Evolutionary conservation across 2,113 vertebrate genomes (phyloP).

Genomic region (Pipra filicauda): DNA sequence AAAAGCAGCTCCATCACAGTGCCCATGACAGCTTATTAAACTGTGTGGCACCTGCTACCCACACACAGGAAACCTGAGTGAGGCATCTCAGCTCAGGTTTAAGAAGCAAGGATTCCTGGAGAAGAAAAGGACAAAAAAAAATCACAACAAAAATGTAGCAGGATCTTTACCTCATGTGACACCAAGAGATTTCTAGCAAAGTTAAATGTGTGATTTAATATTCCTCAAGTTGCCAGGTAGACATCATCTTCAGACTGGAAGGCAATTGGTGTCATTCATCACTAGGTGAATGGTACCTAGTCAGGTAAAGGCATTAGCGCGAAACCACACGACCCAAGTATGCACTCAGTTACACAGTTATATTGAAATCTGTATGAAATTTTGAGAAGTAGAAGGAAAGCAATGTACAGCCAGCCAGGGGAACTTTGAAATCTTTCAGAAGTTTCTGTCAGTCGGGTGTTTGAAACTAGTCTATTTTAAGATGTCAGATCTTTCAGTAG

Average conservation of each 20-base stretch:
- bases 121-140: background rate
- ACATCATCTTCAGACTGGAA: background rate
- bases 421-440: background rate
- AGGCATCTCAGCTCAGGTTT: background rate
- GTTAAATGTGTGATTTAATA: background rate
- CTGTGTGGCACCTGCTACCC: constrained; percentile 4
- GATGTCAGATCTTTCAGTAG: background rate
- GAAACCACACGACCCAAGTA: background rate
- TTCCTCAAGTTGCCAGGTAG: background rate
- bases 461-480: background rate
- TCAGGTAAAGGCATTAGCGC: background rate
- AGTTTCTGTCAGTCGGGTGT: background rate
- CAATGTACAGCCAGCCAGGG: background rate
- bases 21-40: constrained; percentile 34
- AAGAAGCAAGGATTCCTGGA: background rate
- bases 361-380: background rate
- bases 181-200: background rate
- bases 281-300: background rate
- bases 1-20: background rate
- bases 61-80: background rate
- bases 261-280: constrained; percentile 11
- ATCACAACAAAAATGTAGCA: background rate
- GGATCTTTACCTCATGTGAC: background rate
- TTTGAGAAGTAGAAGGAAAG: background rate
- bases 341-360: background rate